These are phyloP conservation scores for Meteorus colon DNA, from an alignment of 2,888 invertebrate species.

Conservation along the genomic window DNA sequence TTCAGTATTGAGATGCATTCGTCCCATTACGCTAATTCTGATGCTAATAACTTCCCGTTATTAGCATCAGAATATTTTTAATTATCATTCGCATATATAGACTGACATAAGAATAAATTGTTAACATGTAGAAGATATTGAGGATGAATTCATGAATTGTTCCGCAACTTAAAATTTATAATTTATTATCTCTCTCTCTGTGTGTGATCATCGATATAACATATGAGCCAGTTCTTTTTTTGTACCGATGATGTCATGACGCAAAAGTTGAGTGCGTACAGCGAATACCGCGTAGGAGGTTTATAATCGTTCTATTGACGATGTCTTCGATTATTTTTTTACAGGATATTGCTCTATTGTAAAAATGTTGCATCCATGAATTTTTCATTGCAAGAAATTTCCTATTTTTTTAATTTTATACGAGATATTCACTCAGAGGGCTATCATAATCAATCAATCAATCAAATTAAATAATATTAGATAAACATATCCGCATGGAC, in stretches of 20 bases:
- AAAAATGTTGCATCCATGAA: background rate
- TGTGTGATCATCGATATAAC: background rate
- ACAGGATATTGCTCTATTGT: background rate
- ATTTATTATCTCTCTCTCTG: background rate
- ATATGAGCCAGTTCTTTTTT: constrained; percentile 44
- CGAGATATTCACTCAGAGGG: no score
- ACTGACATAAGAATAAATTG: no score
- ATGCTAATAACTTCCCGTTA: background rate
- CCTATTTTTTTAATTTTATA: no score
- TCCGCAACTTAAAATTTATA: background rate
- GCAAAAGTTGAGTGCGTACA: background rate
- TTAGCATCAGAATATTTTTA: no score
- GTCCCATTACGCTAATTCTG: no score
- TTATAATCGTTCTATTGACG: constrained; percentile 17
- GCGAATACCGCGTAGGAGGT: constrained; percentile 1
- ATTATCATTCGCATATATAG: no score
- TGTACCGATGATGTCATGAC: constrained; percentile 45
- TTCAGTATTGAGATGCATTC: no score
- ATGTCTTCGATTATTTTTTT: constrained; percentile 10
- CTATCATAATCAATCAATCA: no score
- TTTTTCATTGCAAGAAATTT: background rate
- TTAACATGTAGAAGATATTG: background rate
- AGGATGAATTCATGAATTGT: background rate
- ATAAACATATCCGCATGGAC: background rate
- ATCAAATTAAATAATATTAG: no score